Evolutionary conservation across 2,797 vertebrate genomes (phyloP).

Genomic region (Sitta carolinensis): DNA sequence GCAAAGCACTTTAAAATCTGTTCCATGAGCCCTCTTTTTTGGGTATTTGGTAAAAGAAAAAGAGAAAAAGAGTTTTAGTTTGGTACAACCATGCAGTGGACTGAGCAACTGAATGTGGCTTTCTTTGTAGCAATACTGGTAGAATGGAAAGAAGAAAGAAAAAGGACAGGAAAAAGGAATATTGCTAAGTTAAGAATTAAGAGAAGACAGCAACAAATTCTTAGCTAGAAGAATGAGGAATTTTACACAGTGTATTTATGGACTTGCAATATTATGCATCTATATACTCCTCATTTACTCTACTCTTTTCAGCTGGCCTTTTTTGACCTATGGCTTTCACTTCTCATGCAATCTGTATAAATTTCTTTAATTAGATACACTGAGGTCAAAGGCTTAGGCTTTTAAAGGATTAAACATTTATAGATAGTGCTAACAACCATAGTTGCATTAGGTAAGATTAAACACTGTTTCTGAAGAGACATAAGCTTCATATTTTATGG

Average conservation of each 20-base stretch:
- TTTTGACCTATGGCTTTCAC: constrained; percentile 2
- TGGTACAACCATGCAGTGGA: fast-evolving
- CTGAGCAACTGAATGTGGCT: background rate
- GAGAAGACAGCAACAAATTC: background rate
- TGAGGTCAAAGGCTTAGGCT: background rate
- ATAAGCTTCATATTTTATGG: background rate
- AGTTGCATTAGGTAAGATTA: constrained; percentile 27
- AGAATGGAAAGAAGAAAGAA: background rate
- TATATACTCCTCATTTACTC: background rate
- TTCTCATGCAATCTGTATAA: background rate
- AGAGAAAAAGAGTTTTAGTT: background rate
- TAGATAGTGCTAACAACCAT: background rate
- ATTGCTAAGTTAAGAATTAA: background rate
- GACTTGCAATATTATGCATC: background rate
- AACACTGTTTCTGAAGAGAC: background rate
- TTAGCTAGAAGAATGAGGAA: background rate
- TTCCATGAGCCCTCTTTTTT: background rate
- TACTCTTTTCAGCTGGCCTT: background rate
- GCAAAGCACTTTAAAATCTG: background rate
- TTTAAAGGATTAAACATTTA: constrained; percentile 43
- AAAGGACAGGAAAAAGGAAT: background rate
- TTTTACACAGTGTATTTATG: background rate
- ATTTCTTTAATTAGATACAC: constrained; percentile 44
- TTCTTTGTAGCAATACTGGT: background rate
- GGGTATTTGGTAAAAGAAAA: background rate